Percentiles rank a stretch among this genome's conserved stretches.
phyloP scores from a whole-genome alignment of 2,113 vertebrate genomes.

The Scomber scombrus region DNA sequence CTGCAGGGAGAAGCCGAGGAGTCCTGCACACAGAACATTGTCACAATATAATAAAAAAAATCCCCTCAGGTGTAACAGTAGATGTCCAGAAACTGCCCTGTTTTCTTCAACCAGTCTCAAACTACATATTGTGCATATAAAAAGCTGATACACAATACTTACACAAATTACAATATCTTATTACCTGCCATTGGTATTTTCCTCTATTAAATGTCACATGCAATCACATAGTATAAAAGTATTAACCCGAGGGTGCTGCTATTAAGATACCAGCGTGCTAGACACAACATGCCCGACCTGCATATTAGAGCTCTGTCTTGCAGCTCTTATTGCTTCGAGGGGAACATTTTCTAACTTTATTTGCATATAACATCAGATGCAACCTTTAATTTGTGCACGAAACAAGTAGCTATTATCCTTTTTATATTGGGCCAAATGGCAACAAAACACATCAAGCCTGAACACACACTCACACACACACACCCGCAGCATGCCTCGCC shows the following conservation, averaged over 20 bases:
- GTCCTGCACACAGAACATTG: too few relatives aligned
- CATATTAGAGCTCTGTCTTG: background rate
- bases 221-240: background rate
- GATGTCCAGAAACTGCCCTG: too few relatives aligned
- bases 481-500: background rate
- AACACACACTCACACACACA: conserved; percentile 14
- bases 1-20: too few relatives aligned
- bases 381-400: background rate
- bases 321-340: background rate
- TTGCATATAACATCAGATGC: background rate
- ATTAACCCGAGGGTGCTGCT: conserved; percentile 40
- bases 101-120: too few relatives aligned
- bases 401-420: background rate
- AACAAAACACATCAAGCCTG: background rate
- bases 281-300: conserved; percentile 59
- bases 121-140: too few relatives aligned
- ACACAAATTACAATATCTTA: background rate
- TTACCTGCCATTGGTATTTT: background rate
- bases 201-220: background rate
- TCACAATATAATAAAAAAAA: too few relatives aligned
- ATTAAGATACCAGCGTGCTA: conserved; percentile 23
- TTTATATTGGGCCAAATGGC: background rate
- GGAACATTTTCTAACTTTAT: background rate
- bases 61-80: too few relatives aligned
- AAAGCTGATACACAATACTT: too few relatives aligned